Evolutionary conservation across 1,140 invertebrate genomes (phyloP).

Genomic region (Neodiprion lecontei): DNA sequence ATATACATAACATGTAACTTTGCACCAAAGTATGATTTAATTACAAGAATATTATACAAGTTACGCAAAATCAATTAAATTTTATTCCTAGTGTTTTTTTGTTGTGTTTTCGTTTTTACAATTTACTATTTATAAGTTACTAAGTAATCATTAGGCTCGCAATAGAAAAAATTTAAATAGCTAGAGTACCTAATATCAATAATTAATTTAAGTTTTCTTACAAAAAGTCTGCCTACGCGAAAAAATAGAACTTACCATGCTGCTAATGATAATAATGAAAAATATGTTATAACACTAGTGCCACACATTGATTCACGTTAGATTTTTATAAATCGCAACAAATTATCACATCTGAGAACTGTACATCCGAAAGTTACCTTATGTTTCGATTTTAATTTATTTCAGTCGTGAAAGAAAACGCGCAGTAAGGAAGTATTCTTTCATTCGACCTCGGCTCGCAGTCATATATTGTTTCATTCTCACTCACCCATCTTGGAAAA

Average conservation of each 20-base stretch:
- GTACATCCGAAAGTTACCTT: neutral
- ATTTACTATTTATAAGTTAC: conserved; percentile 4
- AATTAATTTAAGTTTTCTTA: neutral
- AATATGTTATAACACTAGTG: neutral
- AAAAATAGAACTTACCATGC: neutral
- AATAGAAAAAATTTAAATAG: conserved; percentile 2
- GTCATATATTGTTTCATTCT: too few relatives aligned
- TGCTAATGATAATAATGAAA: neutral
- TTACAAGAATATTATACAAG: neutral
- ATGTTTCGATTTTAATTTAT: neutral
- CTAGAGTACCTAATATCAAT: neutral
- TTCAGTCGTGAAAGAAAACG: neutral
- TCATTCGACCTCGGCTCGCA: too few relatives aligned
- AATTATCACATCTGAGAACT: neutral
- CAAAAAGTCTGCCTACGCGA: neutral
- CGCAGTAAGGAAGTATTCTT: too few relatives aligned
- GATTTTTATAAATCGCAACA: neutral
- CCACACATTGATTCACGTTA: neutral
- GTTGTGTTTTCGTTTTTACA: neutral
- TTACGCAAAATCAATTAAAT: neutral
- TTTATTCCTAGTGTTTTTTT: neutral
- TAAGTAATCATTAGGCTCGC: conserved; percentile 7
- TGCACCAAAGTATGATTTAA: neutral
- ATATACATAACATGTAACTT: conserved; percentile 6
- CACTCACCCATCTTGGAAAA: too few relatives aligned